Percentiles rank a stretch among this genome's conserved stretches.
phyloP scores from a whole-genome alignment of 2,797 vertebrate genomes.

The Pitangus sulphuratus region DNA sequence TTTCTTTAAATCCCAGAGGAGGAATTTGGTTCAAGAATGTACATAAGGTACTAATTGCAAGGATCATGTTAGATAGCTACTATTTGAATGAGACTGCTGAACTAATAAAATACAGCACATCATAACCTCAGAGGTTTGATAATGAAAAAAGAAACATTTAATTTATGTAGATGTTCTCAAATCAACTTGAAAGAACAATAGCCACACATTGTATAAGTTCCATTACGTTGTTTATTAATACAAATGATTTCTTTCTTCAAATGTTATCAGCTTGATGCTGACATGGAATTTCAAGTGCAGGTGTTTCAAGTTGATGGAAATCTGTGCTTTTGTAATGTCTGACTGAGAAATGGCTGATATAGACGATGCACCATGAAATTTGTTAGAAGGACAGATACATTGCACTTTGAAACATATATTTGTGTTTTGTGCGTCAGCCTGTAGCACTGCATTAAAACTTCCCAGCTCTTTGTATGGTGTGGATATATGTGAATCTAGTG shows the following conservation, averaged over 20 bases:
- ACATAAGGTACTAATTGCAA: conserved; percentile 57
- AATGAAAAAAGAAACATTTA: conserved; percentile 15
- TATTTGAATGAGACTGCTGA: conserved; percentile 24
- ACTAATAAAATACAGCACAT: conserved; percentile 32
- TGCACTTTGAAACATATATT: not conserved
- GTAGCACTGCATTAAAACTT: not conserved
- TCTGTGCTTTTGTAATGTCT: not conserved
- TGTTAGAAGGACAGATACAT: not conserved
- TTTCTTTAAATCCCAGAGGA: conserved; percentile 57
- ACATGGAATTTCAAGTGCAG: not conserved
- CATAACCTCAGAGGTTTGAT: conserved; percentile 24
- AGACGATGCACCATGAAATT: not conserved
- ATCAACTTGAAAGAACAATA: conserved; percentile 33
- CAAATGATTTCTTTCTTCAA: not conserved
- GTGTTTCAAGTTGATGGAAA: not conserved
- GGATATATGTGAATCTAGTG: not conserved
- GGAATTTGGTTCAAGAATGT: conserved; percentile 54
- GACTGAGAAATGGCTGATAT: not conserved
- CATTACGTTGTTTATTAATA: conserved; percentile 31
- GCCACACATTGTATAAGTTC: not conserved
- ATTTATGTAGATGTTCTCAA: conserved; percentile 47
- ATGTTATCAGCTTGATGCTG: not conserved
- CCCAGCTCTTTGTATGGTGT: not conserved
- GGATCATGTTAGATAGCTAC: conserved; percentile 29
- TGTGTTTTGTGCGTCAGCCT: not conserved